These are phyloP conservation scores for Balaeniceps rex DNA, from an alignment of 2,113 vertebrate species.

Conservation along the genomic window DNA sequence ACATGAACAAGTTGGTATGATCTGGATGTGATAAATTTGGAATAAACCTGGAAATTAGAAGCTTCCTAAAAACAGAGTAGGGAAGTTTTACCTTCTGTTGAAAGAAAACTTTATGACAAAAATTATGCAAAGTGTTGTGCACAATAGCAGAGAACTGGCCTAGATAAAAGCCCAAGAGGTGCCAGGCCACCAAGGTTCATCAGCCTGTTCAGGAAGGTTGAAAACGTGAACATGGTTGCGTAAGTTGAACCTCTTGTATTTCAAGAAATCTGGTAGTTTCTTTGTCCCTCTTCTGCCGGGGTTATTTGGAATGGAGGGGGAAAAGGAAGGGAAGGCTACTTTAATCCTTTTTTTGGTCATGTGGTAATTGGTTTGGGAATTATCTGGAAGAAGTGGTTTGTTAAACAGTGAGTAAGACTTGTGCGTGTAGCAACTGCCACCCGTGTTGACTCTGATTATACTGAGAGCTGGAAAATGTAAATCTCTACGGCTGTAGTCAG, in stretches of 20 bases:
- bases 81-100: neutral
- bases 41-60: neutral
- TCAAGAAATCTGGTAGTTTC: neutral
- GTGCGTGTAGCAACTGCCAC: too few species aligned
- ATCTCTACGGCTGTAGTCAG: neutral
- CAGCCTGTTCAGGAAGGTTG: neutral
- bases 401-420: neutral
- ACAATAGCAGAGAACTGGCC: neutral
- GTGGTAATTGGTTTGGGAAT: neutral
- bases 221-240: neutral
- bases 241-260: neutral
- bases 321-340: neutral
- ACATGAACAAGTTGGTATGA: neutral
- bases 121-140: accelerated
- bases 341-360: neutral
- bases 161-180: neutral
- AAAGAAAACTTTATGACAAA: neutral
- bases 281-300: neutral
- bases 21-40: neutral
- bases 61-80: neutral
- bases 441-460: neutral
- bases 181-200: neutral
- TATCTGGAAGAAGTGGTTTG: neutral
- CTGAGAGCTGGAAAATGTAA: neutral
- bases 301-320: neutral